These are phyloP conservation scores for Nycticebus coucang DNA, from an alignment of 2,113 vertebrate species.

Conservation along the genomic window DNA sequence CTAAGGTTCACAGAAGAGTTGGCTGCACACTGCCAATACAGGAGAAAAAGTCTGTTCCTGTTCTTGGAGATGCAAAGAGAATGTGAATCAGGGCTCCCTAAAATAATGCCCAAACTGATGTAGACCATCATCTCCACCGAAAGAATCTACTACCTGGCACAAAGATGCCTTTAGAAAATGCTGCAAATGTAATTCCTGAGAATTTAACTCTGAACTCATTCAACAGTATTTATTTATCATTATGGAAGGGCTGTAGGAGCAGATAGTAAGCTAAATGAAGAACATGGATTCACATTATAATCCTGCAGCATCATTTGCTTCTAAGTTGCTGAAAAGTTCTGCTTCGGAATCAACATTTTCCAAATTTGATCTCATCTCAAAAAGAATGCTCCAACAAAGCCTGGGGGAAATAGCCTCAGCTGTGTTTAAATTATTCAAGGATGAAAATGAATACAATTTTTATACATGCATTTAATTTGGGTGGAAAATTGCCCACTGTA, in stretches of 20 bases:
- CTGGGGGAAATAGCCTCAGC: background rate
- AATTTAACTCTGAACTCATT: background rate
- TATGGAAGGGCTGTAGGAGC: background rate
- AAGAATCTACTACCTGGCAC: background rate
- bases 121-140: background rate
- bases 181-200: background rate
- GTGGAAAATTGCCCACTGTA: background rate
- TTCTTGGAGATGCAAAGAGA: constrained; percentile 31
- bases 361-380: constrained; percentile 65
- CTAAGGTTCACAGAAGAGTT: background rate
- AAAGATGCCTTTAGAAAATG: constrained; percentile 33
- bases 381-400: constrained; percentile 55
- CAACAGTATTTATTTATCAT: background rate
- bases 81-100: background rate
- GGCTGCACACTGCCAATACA: background rate
- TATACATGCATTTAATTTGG: background rate
- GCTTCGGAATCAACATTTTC: constrained; percentile 64
- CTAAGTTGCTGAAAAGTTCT: constrained; percentile 41
- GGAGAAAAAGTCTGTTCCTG: background rate
- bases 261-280: background rate
- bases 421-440: constrained; percentile 59
- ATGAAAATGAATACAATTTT: constrained; percentile 23
- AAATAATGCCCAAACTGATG: constrained; percentile 24
- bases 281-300: background rate
- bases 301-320: background rate